A percentile compares a stretch with the other conserved stretches of the same genome.
Evolutionary conservation across 35 echinoderm and acorn worm species (phyloP).

Genomic region (Lytechinus pictus): DNA sequence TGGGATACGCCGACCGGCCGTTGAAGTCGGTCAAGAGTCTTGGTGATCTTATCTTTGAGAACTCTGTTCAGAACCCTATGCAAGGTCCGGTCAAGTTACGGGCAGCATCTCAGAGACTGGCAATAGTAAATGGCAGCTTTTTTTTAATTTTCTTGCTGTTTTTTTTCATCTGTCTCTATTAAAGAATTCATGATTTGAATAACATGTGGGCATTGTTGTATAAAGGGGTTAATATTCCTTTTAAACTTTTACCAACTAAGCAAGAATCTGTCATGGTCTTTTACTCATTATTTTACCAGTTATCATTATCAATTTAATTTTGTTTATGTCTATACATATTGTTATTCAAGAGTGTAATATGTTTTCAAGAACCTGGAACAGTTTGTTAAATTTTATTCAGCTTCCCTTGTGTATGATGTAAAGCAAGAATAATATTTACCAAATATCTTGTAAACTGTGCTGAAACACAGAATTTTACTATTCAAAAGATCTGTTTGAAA

Average conservation of each 20-base stretch:
- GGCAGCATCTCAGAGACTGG: background rate
- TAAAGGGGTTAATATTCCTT: background rate
- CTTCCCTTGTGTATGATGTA: too few species aligned
- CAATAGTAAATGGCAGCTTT: background rate
- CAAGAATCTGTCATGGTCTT: background rate
- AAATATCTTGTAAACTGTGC: too few species aligned
- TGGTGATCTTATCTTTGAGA: slow-evolving; percentile 23
- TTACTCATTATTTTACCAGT: too few species aligned
- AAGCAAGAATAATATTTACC: too few species aligned
- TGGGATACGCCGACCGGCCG: background rate
- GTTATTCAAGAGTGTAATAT: too few species aligned
- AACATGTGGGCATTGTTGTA: background rate
- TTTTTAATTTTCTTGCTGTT: background rate
- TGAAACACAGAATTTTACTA: too few species aligned
- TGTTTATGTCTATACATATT: too few species aligned
- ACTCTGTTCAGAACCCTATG: background rate
- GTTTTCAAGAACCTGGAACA: too few species aligned
- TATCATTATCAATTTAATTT: too few species aligned
- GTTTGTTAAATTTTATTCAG: too few species aligned
- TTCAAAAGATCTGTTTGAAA: too few species aligned
- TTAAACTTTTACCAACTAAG: background rate
- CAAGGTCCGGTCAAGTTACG: background rate
- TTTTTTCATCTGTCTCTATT: background rate
- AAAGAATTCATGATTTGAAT: background rate
- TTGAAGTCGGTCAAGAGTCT: slow-evolving; percentile 34